A percentile compares a stretch with the other conserved stretches of the same genome.
These are phyloP conservation scores for Regulus satrapa DNA, from an alignment of 2,113 vertebrate species.

Conservation along the genomic window DNA sequence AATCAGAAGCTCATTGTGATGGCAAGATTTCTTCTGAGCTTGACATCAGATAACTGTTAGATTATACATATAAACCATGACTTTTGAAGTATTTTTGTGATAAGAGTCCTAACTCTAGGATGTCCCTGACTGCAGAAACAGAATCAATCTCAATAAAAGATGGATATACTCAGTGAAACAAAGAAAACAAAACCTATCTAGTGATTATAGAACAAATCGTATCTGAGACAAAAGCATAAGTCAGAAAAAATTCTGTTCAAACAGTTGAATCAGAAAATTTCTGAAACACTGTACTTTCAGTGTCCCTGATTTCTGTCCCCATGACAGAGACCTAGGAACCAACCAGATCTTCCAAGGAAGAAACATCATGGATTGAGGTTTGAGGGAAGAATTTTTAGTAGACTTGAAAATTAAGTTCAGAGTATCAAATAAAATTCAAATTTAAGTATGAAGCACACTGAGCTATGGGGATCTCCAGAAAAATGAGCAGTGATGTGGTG, in stretches of 20 bases:
- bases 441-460: neutral
- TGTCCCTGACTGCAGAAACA: neutral
- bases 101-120: neutral
- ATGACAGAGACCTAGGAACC: neutral
- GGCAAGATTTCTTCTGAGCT: neutral
- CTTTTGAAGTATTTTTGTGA: neutral
- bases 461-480: neutral
- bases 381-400: neutral
- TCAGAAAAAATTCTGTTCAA: neutral
- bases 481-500: fast-evolving
- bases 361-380: neutral
- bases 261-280: neutral
- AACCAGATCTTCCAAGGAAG: neutral
- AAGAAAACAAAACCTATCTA: neutral
- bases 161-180: neutral
- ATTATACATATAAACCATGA: neutral
- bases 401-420: neutral
- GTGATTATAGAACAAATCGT: neutral
- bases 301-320: neutral
- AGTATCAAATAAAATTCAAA: neutral
- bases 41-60: neutral
- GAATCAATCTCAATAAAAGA: neutral
- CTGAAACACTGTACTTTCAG: neutral
- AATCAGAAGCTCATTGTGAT: neutral
- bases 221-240: neutral